Base-by-base conservation (phyloP, 1,140 invertebrate genomes). In the Episyrphus balteatus region DNA sequence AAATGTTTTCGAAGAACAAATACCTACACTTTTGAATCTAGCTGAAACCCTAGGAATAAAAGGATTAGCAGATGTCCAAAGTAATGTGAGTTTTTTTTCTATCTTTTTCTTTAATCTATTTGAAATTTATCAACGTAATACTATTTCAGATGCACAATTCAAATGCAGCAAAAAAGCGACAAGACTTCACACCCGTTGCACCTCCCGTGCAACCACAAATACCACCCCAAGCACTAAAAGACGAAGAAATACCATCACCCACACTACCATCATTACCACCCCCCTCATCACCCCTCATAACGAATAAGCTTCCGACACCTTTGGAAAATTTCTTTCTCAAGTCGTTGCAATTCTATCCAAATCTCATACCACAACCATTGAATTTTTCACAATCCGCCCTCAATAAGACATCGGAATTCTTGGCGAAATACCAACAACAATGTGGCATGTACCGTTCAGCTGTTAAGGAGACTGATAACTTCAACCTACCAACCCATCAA, bases 11-110 rank as follows among this genome's bases (percentile, higher is more conserved):
- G 82, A 88, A 67, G 79, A 84, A 53, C 81, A 90, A 60, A 73
- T 94, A 50, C 83, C 86, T 14, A 80, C 82, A 30, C 72, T 94
- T 37, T 73, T 93, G 21, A 79, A 82, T 51, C 81, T 91, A 52
- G 89, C 90, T 3, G 84, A 88, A 65, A 80, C 84, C 3, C 70
- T 93, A 18, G 84, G 88, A 61, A 88, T 94, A 40, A 82, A 88
- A 59, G 89, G 90, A 44, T 70, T 94, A 33, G 87, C 88, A 46
- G 85, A 89, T 69, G 82, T 86, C 62, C 63, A 66, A 12, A 80
- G 82, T 53, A 77, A 77, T 68, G 81, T 84, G 70, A 75, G 71
- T 62, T 5, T 1, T n/a, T 39, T 17, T 42, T 26, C 38, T 5
- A 37, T 30, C 17, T 46, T 14, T 12, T 3, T 15, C 5, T 19